These are phyloP conservation scores for Acleris sparsana DNA, from an alignment of 2,888 invertebrate genomes.

Conservation along the genomic window DNA sequence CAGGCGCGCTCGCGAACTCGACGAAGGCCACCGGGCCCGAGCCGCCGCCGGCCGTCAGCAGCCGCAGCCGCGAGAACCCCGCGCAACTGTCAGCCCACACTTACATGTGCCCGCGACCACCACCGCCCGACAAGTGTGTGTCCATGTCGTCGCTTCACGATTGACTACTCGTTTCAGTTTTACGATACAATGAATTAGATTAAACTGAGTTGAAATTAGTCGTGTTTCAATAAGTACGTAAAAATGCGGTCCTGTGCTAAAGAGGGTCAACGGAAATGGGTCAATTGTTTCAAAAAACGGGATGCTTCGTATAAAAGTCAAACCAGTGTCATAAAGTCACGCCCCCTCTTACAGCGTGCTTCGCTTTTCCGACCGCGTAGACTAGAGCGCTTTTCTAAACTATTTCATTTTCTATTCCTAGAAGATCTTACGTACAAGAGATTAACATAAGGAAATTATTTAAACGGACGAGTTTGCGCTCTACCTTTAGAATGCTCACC, in stretches of 20 bases:
- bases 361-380: too few relatives aligned
- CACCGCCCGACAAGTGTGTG: slow-evolving; percentile 55
- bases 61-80: slow-evolving; percentile 98
- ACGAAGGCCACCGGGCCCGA: slow-evolving; percentile 96
- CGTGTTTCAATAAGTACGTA: slow-evolving; percentile 7
- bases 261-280: too few relatives aligned
- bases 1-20: slow-evolving; percentile 96
- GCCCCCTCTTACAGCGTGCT: too few relatives aligned
- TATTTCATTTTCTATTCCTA: too few relatives aligned
- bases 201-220: not conserved
- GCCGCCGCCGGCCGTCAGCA: slow-evolving; percentile 89
- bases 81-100: slow-evolving; percentile 93
- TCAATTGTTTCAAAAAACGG: too few relatives aligned
- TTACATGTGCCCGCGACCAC: slow-evolving; percentile 70
- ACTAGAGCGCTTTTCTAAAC: too few relatives aligned
- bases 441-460: too few relatives aligned
- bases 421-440: too few relatives aligned
- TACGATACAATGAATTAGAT: not conserved
- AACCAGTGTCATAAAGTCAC: too few relatives aligned
- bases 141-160: slow-evolving; percentile 42
- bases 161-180: not conserved
- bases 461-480: not conserved
- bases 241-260: not conserved
- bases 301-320: too few relatives aligned
- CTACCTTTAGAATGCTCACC: not conserved